Conservation (phyloP, 2,113 vertebrate genomes). For the Notarius quadriscutis region DNA sequence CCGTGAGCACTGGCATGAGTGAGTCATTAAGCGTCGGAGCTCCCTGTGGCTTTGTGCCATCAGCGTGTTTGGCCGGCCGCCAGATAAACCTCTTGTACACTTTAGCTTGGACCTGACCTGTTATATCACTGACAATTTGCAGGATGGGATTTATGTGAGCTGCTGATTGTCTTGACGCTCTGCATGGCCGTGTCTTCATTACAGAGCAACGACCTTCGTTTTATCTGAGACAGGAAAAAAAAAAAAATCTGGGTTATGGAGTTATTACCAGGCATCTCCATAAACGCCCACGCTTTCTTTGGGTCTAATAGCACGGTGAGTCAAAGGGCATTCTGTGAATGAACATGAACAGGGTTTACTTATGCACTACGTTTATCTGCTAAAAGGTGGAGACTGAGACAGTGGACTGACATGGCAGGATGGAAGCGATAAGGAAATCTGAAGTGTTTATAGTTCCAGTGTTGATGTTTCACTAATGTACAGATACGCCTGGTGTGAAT, state of each 20-base stretch:
- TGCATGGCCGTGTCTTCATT: constrained; percentile 28
- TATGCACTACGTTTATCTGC: constrained; percentile 13
- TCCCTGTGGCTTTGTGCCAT: constrained; percentile 41
- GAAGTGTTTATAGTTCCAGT: neutral
- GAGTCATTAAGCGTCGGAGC: constrained; percentile 47
- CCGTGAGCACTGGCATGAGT: constrained; percentile 42
- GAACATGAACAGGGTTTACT: constrained; percentile 1
- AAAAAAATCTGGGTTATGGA: constrained; percentile 10
- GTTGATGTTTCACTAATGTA: neutral
- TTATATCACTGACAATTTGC: constrained; percentile 47
- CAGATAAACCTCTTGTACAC: constrained; percentile 40
- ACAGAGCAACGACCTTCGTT: constrained; percentile 34
- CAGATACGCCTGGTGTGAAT: neutral
- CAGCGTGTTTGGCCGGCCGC: constrained; percentile 36
- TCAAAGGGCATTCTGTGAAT: constrained; percentile 39
- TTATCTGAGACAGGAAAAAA: constrained; percentile 24
- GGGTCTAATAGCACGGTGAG: neutral
- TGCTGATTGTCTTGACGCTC: constrained; percentile 8
- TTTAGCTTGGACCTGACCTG: constrained; percentile 43
- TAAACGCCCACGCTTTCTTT: neutral
- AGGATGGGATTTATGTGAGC: constrained; percentile 31
- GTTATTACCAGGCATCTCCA: neutral
- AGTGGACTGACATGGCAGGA: neutral
- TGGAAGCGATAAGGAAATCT: neutral
- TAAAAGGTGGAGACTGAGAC: neutral